Evolutionary conservation across 2,888 invertebrate genomes (phyloP), one percentile per base, ranked within the genome.

Genomic region (Rugalucina vietnamica): DNA sequence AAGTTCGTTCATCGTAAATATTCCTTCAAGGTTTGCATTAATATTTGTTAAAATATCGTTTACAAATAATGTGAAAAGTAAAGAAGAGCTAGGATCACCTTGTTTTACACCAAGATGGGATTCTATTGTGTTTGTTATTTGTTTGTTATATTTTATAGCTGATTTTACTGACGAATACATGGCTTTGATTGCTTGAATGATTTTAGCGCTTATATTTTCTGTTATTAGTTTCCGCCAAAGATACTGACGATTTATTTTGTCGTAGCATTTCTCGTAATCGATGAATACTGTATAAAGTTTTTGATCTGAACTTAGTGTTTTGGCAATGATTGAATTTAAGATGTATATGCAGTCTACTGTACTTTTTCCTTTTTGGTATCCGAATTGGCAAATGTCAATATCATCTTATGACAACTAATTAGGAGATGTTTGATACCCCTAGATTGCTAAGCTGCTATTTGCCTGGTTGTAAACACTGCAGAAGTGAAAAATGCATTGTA

Each of bases 221-320:
- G 70, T 14, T 14, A 8, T 12, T 70, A 70, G 21, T 29, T 70
- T 70, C 36, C 36, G 70, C 70, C 70, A 70, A 34, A 70, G 37
- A 36, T 36, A 36, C 10, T n/a, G 37, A 8, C 37, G 34, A 36
- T 70, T 70, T 70, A 70, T 70, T 36, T 70, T 70, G 36, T 70
- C 37, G 10, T n/a, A 70, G 24, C 70, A 70, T 70, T 70, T 70
- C 24, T 36, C 70, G 36, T 70, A 70, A 21, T 70, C 70, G n/a
- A 70, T 70, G 37, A 36, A 70, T 8, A 36, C 24, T 12, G 21
- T 70, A n/a, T 70, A 70, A 21, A 70, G 36, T 70, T 70, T 70
- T 21, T 70, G 37, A 70, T 37, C 70, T n/a, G 70, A 70, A 36
- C 36, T 70, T n/a, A 70, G 10, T 4, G 36, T 10, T 36, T 70